Base-by-base conservation (phyloP, 1,140 invertebrate species). In the Apis dorsata region DNA sequence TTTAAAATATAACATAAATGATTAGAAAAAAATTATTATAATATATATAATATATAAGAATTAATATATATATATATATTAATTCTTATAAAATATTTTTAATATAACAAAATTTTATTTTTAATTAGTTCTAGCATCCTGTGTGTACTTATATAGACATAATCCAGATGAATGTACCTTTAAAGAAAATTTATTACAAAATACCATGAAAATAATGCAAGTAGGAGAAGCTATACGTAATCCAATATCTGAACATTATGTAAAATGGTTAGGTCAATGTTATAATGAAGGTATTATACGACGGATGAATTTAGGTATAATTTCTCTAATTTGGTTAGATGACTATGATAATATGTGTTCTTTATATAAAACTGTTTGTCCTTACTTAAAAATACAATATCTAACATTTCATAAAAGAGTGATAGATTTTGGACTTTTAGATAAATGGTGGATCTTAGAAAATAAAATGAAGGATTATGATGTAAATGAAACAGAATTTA, bases 391-490 rank as follows among this genome's bases (percentile, higher is more conserved):
- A 90, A 96, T 97, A 9, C 90, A 93, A 86, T 95, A 95, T 85
- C 75, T 95, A 11, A 95, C 94, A 57, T 95, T 96, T 89, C 90
- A 95, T 81, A 90, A 95, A 86, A 94, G 96, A 87, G 95, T 98
- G 82, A 92, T 98, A 51, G 98, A 98, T 92, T 91, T 98, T 81
- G 97, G 98, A 11, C 95, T 97, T 87, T 94, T 97, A 90, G 96
- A 96, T 79, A 94, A 94, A 79, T 98, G 97, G 96, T 96, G 96
- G 95, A 94, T 96, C 77, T 72, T 91, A 82, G 86, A 91, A 12
- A 80, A 28, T 0, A 92, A 88, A 85, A 91, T 91, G 90, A 75
- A 80, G 73, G 81, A 92, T 80, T 92, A 92, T 63, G 90, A 91
- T 70, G 28, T 89, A 49, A 92, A 91, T 84, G 87, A 90, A 51